Percentiles rank a stretch among this genome's conserved stretches.
phyloP scores from a whole-genome alignment of 2,888 invertebrate genomes.

The Salticus scenicus region DNA sequence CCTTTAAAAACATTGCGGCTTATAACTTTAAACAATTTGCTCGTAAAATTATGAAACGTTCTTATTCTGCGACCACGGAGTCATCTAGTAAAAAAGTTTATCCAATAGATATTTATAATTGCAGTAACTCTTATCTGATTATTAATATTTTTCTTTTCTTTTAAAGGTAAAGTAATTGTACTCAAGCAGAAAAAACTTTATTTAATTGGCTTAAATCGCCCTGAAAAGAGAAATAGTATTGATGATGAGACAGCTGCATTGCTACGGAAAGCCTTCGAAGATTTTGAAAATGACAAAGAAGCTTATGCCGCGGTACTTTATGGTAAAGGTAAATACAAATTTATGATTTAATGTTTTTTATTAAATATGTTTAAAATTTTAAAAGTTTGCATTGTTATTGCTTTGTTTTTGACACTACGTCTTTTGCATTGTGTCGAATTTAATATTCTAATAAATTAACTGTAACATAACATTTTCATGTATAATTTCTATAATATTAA shows the following conservation, averaged over 20 bases:
- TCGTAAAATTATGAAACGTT: background rate
- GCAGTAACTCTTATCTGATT: background rate
- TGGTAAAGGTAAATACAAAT: constrained; percentile 80
- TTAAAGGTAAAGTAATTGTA: constrained; percentile 76
- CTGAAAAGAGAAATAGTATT: constrained; percentile 88
- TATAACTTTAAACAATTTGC: background rate
- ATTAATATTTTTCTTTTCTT: background rate
- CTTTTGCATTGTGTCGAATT: no score
- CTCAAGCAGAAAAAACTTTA: constrained; percentile 83
- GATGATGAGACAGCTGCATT: constrained; percentile 82
- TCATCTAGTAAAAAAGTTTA: background rate
- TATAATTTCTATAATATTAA: no score
- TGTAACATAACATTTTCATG: no score
- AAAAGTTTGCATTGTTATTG: no score
- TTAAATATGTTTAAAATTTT: background rate
- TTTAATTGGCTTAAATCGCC: constrained; percentile 89
- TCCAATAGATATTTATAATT: background rate
- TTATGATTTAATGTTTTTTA: no score
- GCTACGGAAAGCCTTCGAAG: constrained; percentile 83
- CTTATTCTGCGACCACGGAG: background rate
- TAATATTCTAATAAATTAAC: no score
- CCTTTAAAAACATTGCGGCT: background rate
- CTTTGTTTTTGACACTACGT: no score
- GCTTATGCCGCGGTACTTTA: constrained; percentile 86
- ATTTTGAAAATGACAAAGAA: constrained; percentile 86